Percentiles rank a stretch among this genome's conserved stretches.
phyloP scores from a whole-genome alignment of 2,888 invertebrate species.

The Athalia rosae region DNA sequence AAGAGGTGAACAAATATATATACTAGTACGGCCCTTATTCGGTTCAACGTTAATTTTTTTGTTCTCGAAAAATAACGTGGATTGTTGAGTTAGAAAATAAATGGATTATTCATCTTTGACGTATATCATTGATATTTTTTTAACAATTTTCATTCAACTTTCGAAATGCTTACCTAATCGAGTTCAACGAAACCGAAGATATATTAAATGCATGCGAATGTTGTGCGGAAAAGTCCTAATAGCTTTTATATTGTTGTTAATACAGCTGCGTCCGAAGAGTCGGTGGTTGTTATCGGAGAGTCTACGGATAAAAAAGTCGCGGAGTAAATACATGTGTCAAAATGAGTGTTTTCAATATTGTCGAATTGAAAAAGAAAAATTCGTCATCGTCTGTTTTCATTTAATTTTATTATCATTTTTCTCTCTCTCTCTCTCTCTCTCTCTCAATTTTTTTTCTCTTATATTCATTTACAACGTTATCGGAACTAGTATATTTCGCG shows the following conservation, averaged over 20 bases:
- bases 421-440: constrained; percentile 21
- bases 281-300: constrained; percentile 15
- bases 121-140: too few species aligned
- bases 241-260: not conserved
- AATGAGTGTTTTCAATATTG: not conserved
- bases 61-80: too few species aligned
- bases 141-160: not conserved
- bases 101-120: too few species aligned
- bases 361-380: not conserved
- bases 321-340: not conserved
- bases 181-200: not conserved
- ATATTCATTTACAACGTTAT: constrained; percentile 16
- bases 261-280: constrained; percentile 17
- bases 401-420: constrained; percentile 33
- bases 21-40: too few species aligned
- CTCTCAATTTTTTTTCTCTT: constrained; percentile 21
- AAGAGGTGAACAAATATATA: too few species aligned
- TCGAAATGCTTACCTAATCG: not conserved
- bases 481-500: constrained; percentile 23
- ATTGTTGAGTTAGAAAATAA: too few species aligned
- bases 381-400: constrained; percentile 2
- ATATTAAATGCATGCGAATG: not conserved
- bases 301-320: not conserved
- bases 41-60: too few species aligned
- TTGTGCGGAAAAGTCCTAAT: not conserved